Conservation (phyloP, 1,140 invertebrate species). For the Zaprionus tsacasi region DNA sequence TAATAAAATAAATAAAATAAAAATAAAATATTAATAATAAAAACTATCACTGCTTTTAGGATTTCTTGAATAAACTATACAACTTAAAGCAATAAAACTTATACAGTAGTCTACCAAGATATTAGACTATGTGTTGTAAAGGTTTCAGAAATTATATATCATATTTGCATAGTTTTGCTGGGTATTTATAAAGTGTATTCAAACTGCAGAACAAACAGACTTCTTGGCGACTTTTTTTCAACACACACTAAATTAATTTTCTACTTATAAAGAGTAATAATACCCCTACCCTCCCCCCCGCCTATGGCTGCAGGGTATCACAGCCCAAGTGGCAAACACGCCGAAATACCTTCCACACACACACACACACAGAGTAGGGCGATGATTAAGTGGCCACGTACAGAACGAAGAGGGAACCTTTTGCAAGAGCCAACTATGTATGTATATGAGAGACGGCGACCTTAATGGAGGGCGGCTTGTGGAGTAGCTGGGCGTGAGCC, state of each 20-base stretch:
- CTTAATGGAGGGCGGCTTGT: conserved; percentile 2
- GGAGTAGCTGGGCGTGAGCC: conserved; percentile 1
- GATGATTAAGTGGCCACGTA: conserved; percentile 76
- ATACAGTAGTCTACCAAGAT: neutral
- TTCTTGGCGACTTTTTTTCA: neutral
- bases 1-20: neutral
- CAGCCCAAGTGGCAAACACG: conserved; percentile 54
- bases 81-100: neutral
- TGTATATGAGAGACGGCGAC: neutral
- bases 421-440: neutral
- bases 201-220: neutral
- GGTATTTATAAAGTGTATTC: neutral
- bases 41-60: too few relatives aligned
- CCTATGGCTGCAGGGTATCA: neutral
- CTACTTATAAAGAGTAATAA: neutral
- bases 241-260: neutral
- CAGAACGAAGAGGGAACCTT: conserved; percentile 19
- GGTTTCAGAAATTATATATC: too few relatives aligned
- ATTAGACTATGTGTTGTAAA: neutral
- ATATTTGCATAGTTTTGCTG: neutral
- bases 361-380: conserved; percentile 25
- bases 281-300: neutral
- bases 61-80: neutral
- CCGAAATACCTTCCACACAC: conserved; percentile 38
- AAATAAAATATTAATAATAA: too few relatives aligned